Conservation (phyloP, 1,140 invertebrate species). For the Pollicipes pollicipes region DNA sequence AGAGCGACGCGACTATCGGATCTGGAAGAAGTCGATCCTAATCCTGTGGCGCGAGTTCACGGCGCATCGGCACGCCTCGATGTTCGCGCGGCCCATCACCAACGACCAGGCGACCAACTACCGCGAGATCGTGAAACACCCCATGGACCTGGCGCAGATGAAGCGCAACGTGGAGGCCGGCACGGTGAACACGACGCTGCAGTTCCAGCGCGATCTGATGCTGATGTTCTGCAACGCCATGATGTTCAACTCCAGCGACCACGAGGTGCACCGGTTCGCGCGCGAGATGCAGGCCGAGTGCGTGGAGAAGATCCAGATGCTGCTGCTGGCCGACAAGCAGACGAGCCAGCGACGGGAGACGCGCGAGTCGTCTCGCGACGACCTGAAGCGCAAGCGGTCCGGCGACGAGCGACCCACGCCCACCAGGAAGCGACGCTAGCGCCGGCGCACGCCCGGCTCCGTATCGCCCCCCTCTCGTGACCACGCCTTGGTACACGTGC, state of each 20-base stretch:
- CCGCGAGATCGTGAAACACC: constrained; percentile 50
- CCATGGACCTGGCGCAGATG: constrained; percentile 73
- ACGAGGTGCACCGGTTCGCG: constrained; percentile 62
- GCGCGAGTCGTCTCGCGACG: constrained; percentile 17
- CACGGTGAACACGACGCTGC: constrained; percentile 51
- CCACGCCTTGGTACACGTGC: too few species aligned
- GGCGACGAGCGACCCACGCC: too few species aligned
- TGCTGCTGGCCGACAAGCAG: too few species aligned
- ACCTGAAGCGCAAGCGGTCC: too few species aligned
- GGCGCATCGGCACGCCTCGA: constrained; percentile 68
- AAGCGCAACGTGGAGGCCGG: constrained; percentile 79
- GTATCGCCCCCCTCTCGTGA: too few species aligned
- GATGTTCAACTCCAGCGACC: constrained; percentile 75
- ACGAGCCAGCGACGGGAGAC: constrained; percentile 24
- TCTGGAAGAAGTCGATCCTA: constrained; percentile 88
- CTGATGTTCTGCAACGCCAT: constrained; percentile 87
- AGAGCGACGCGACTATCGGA: too few species aligned
- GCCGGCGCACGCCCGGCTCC: too few species aligned
- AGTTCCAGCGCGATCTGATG: constrained; percentile 77
- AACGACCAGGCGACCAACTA: constrained; percentile 77
- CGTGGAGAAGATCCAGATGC: constrained; percentile 48
- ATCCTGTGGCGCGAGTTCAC: constrained; percentile 60
- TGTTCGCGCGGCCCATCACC: constrained; percentile 67
- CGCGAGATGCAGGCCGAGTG: constrained; percentile 61
- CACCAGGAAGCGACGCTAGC: too few species aligned